Evolutionary conservation across 2,888 invertebrate genomes (phyloP).

Genomic region (Sinopyrophorus schimmeli): DNA sequence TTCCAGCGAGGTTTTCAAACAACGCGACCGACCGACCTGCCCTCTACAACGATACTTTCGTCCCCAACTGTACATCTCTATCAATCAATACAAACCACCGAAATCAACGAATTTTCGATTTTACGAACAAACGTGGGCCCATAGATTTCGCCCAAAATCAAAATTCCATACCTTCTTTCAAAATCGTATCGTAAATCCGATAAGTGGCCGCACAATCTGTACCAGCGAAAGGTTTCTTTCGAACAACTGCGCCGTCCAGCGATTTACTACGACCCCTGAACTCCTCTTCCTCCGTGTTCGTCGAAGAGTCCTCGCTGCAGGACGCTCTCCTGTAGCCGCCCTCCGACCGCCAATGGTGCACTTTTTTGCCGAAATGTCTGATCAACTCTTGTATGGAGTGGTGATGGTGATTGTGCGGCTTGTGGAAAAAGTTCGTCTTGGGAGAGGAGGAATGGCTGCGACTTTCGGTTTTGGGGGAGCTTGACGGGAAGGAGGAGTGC

Average conservation of each 20-base stretch:
- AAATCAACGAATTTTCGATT: no score
- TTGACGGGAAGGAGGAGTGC: constrained; percentile 35
- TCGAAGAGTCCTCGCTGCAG: constrained; percentile 57
- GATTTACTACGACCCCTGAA: constrained; percentile 80
- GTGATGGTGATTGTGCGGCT: constrained; percentile 54
- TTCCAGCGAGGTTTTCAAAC: no score
- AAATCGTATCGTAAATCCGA: constrained; percentile 77
- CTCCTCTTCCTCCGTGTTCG: constrained; percentile 62
- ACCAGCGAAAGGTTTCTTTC: constrained; percentile 56
- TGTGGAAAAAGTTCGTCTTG: constrained; percentile 38
- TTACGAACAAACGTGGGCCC: neutral
- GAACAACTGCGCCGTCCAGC: constrained; percentile 65
- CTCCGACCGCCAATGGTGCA: constrained; percentile 70
- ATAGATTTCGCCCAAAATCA: neutral
- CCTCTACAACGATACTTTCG: no score
- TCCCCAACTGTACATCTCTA: neutral
- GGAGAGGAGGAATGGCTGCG: constrained; percentile 35
- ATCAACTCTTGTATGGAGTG: constrained; percentile 79
- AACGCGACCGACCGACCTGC: no score
- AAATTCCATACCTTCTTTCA: constrained; percentile 75
- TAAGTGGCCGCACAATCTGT: constrained; percentile 82
- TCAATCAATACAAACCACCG: neutral
- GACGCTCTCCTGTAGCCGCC: constrained; percentile 46
- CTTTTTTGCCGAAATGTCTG: constrained; percentile 73
- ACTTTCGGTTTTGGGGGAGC: constrained; percentile 32